These are phyloP conservation scores for Dicerorhinus sumatrensis DNA, from an alignment of 2,113 vertebrate species.

Conservation along the genomic window DNA sequence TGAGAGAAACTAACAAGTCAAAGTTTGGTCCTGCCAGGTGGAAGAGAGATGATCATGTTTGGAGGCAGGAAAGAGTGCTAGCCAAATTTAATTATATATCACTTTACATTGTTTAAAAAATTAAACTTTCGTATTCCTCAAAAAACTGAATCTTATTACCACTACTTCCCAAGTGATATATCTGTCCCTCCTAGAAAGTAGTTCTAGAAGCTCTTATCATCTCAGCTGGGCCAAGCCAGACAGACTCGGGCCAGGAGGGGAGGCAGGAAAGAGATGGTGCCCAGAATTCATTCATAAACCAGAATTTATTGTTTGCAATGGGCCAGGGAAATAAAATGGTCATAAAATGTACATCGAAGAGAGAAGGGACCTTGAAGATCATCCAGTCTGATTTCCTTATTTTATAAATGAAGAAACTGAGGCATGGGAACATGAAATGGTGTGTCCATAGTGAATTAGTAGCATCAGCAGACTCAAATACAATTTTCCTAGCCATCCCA, in stretches of 20 bases:
- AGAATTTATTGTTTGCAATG: neutral
- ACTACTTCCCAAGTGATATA: neutral
- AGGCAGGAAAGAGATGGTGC: neutral
- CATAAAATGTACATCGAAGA: neutral
- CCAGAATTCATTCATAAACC: neutral
- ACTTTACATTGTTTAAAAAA: neutral
- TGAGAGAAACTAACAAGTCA: conserved; percentile 1
- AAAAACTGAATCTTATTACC: neutral
- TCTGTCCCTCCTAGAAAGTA: neutral
- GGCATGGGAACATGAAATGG: neutral
- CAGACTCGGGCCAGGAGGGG: neutral
- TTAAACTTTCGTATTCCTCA: neutral
- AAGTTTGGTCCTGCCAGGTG: neutral
- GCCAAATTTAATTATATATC: neutral
- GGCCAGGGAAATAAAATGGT: neutral
- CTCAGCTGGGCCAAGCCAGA: neutral
- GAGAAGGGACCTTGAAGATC: neutral
- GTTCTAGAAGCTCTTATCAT: neutral
- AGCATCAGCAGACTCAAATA: neutral
- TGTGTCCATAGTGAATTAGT: neutral
- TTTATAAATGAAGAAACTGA: conserved; percentile 26
- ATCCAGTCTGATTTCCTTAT: neutral
- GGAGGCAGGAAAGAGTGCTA: neutral
- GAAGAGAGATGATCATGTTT: neutral
- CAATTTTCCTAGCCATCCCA: neutral